A percentile compares a stretch with the other conserved stretches of the same genome.
Evolutionary conservation across 2,113 vertebrate genomes (phyloP).

Genomic region (Tetrax tetrax): DNA sequence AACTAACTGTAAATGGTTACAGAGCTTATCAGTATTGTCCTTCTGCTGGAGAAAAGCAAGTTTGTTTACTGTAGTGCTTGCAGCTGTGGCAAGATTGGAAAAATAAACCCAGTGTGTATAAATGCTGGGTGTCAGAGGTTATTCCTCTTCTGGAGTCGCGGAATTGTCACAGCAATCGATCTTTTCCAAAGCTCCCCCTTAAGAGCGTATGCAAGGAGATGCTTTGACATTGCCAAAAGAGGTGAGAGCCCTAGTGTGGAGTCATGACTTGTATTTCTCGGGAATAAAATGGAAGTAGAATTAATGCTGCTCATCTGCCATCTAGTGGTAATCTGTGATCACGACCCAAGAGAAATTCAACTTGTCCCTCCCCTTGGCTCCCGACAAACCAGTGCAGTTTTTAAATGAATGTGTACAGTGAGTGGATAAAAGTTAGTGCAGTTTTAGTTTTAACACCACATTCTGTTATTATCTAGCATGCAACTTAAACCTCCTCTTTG

Average conservation of each 20-base stretch:
- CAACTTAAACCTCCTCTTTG: conserved; percentile 14
- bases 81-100: neutral
- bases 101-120: neutral
- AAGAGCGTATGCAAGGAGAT: neutral
- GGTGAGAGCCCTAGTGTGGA: neutral
- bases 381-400: neutral
- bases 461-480: conserved; percentile 24
- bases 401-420: neutral
- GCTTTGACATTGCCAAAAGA: neutral
- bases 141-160: neutral
- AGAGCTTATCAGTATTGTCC: neutral
- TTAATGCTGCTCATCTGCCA: conserved; percentile 62
- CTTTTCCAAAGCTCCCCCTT: neutral
- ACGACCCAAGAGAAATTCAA: neutral
- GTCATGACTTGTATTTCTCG: neutral
- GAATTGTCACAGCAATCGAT: neutral
- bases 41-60: neutral
- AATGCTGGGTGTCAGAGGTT: neutral
- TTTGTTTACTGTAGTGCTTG: neutral
- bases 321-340: conserved; percentile 65
- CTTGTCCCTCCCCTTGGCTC: neutral
- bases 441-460: conserved; percentile 17
- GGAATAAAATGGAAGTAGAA: neutral
- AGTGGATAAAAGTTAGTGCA: conserved; percentile 21
- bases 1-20: neutral